A percentile compares a stretch with the other conserved stretches of the same genome.
phyloP scores from a whole-genome alignment of 2,797 vertebrate genomes.

The Diglossa cyanea region DNA sequence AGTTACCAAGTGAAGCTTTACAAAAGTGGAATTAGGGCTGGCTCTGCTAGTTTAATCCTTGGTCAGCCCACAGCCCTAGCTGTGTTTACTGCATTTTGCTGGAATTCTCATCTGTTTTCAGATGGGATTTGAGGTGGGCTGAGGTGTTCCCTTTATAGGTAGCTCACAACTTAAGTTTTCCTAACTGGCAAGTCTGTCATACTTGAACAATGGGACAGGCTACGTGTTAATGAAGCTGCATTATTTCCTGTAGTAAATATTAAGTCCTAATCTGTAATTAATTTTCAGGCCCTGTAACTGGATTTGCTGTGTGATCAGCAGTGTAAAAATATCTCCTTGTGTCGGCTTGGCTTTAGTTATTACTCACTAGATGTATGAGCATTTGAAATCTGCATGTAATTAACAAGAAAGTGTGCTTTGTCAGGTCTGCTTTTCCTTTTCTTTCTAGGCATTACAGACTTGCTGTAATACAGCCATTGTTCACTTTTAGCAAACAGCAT shows the following conservation, averaged over 20 bases:
- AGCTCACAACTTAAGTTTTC: neutral
- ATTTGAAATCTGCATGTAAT: neutral
- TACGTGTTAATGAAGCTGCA: neutral
- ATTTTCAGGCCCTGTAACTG: neutral
- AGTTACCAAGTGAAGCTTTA: neutral
- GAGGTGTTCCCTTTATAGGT: neutral
- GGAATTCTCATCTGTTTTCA: neutral
- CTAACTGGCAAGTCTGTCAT: neutral
- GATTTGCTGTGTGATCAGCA: neutral
- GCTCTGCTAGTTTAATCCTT: neutral
- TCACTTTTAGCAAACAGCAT: slow-evolving; percentile 48
- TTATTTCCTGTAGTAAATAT: neutral
- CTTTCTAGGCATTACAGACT: slow-evolving; percentile 17
- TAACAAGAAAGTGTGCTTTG: neutral
- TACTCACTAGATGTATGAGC: neutral
- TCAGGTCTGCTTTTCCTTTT: neutral
- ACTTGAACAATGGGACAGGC: neutral
- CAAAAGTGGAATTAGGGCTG: neutral
- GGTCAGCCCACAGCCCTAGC: no score
- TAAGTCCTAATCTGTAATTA: neutral
- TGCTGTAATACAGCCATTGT: slow-evolving; percentile 30
- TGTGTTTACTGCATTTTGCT: neutral
- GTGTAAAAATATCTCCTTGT: neutral
- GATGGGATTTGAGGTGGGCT: neutral
- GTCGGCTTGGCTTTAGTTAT: neutral